These are phyloP conservation scores for Neoarius graeffei DNA, from an alignment of 2,113 vertebrate species.

Conservation along the genomic window DNA sequence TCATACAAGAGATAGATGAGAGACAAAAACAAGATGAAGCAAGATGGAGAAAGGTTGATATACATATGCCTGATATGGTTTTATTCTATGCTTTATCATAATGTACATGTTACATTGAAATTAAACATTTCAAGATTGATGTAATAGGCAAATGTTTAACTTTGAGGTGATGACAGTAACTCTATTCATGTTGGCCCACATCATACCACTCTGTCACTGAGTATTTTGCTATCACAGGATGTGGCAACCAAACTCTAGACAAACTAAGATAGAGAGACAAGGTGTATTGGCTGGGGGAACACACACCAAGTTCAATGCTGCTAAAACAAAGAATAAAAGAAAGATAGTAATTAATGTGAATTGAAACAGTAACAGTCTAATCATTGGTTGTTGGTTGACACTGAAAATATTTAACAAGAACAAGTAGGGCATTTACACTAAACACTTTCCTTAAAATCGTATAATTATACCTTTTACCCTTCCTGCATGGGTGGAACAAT, in stretches of 20 bases:
- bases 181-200: background rate
- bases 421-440: background rate
- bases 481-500: background rate
- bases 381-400: background rate
- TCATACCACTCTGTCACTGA: background rate
- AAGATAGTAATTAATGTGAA: background rate
- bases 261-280: background rate
- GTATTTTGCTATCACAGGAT: background rate
- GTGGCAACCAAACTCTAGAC: background rate
- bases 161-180: background rate
- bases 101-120: background rate
- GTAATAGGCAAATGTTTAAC: background rate
- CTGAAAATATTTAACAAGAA: conserved; percentile 1
- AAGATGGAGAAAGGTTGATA: background rate
- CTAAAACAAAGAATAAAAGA: background rate
- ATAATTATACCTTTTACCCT: conserved; percentile 5
- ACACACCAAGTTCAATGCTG: background rate
- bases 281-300: too few species aligned
- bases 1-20: background rate
- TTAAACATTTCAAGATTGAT: background rate
- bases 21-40: background rate
- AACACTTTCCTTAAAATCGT: background rate
- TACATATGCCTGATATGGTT: background rate
- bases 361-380: background rate
- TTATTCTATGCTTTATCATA: background rate